These are phyloP conservation scores for Polypedilum pembai DNA, from an alignment of 1,140 invertebrate genomes.

Conservation along the genomic window DNA sequence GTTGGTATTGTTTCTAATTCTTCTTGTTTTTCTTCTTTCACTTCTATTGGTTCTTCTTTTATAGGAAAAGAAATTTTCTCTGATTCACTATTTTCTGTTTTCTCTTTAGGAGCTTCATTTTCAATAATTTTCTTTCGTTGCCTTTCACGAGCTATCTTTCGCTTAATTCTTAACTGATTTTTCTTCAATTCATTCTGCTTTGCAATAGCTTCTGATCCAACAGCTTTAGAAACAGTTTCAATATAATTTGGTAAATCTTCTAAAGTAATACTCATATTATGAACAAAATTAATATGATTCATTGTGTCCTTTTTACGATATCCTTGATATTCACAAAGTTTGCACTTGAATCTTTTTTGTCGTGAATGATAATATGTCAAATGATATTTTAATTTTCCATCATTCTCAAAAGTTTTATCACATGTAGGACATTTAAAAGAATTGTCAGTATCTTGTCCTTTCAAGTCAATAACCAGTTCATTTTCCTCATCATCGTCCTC, in stretches of 20 bases:
- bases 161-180: background rate
- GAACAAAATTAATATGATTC: constrained; percentile 48
- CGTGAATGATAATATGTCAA: constrained; percentile 50
- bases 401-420: constrained; percentile 41
- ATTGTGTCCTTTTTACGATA: constrained; percentile 49
- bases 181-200: constrained; percentile 7
- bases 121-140: background rate
- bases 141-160: background rate
- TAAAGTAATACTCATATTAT: constrained; percentile 40
- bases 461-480: background rate
- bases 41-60: constrained; percentile 26
- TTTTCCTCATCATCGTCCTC: constrained; percentile 16
- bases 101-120: constrained; percentile 11
- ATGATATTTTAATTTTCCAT: constrained; percentile 46
- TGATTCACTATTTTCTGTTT: background rate
- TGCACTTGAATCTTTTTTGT: constrained; percentile 49
- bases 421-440: constrained; percentile 41
- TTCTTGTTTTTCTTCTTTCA: constrained; percentile 34
- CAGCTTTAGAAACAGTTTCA: background rate
- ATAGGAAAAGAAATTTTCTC: background rate
- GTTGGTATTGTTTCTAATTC: constrained; percentile 32
- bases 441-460: background rate
- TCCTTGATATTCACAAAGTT: constrained; percentile 50
- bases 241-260: constrained; percentile 32
- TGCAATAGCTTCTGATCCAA: background rate